phyloP scores from a whole-genome alignment of 1,140 invertebrate species.

The Drosophila carrolli region DNA sequence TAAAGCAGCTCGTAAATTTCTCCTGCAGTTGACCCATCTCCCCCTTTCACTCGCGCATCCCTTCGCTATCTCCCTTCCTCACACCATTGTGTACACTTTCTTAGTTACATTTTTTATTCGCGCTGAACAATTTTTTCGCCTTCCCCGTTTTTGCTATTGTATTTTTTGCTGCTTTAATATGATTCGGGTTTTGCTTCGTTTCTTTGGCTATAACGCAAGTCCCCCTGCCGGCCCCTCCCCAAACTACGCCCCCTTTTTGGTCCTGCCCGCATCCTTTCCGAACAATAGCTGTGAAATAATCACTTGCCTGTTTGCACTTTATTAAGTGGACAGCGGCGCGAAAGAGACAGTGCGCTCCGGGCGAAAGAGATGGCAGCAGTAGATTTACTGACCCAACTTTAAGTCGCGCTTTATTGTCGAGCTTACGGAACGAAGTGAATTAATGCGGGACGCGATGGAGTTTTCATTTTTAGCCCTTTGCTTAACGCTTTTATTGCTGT shows the following conservation, averaged over 20 bases:
- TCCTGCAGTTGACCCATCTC: conserved; percentile 22
- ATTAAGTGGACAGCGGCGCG: conserved; percentile 55
- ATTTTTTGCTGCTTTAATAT: conserved; percentile 13
- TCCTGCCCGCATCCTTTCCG: conserved; percentile 23
- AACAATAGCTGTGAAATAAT: conserved; percentile 81
- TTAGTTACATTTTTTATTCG: conserved; percentile 42
- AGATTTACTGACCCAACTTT: conserved; percentile 43
- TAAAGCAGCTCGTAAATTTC: conserved; percentile 79
- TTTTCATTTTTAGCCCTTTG: conserved; percentile 1
- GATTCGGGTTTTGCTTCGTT: conserved; percentile 39
- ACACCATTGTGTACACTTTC: conserved; percentile 47
- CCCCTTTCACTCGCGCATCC: not conserved
- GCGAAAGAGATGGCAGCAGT: not conserved
- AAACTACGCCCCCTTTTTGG: conserved; percentile 17
- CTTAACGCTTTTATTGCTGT: not conserved
- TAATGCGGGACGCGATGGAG: conserved; percentile 7
- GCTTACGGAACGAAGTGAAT: conserved; percentile 4
- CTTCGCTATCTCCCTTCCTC: conserved; percentile 4
- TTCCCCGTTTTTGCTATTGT: conserved; percentile 16
- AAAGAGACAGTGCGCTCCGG: conserved; percentile 13
- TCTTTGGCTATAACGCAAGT: conserved; percentile 74
- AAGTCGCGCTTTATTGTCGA: conserved; percentile 28
- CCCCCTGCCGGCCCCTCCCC: conserved; percentile 46
- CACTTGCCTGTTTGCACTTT: conserved; percentile 80
- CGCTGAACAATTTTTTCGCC: conserved; percentile 58